Base-by-base conservation (phyloP, 2,888 invertebrate species). In the Leptopilina drosophilae region DNA sequence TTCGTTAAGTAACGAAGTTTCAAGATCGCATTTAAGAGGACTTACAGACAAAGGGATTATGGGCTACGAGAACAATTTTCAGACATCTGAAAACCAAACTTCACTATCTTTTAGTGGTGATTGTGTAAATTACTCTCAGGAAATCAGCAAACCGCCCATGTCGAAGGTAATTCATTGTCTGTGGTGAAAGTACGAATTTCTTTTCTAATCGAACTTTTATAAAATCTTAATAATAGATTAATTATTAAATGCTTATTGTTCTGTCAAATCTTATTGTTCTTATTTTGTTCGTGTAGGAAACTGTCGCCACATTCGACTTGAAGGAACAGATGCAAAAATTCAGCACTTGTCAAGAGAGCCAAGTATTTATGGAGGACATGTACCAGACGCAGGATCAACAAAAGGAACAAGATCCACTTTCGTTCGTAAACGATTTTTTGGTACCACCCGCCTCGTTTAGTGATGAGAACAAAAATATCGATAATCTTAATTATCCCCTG, bases 1-100 rank as follows among this genome's bases (percentile, higher is more conserved):
- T 14, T 69, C 49, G 20, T 26, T 49, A 3, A 12, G 46, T 49
- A 26, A 69, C 20, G 49, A 49, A 9, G 49, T 69, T 49, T 53
- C 49, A 42, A 67, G 67, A 20, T 5, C 67, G 7, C 15, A 46
- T 46, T 46, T 67, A 6, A 42, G n/a, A 42, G 67, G 15, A 46
- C 7, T 46, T 42, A 15, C 67, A 15, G 67, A 49, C 11, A 9
- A 69, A 69, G 67, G 26, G 26, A 20, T 26, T 26, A 12, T 69
- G 49, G 12, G 2, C 15, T 69, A 69, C 49, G 67, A 20, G 20
- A n/a, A 69, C 12, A 49, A 49, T 69, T 69, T 69, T 14, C 67
- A 11, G 8, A 69, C 15, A n/a, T n/a, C 67, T 5, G 42, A 53
- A 14, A 49, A 26, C 6, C 49, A 62, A 62, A 62, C 62, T 62